A percentile compares a stretch with the other conserved stretches of the same genome.
Evolutionary conservation across 2,797 vertebrate species (phyloP).

Genomic region (Myiotriccus ornatus): DNA sequence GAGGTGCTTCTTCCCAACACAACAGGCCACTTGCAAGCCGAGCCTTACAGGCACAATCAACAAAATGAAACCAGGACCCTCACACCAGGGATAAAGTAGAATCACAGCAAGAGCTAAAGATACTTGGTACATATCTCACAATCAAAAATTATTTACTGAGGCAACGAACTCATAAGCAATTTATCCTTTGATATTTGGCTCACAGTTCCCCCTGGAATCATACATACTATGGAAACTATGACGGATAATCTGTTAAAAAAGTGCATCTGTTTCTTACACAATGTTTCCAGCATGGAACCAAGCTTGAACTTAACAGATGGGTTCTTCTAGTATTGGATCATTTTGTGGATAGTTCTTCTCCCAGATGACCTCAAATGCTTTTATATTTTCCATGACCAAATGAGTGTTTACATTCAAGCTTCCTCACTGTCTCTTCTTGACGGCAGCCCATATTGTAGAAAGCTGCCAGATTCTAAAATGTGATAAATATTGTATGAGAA

Average conservation of each 20-base stretch:
- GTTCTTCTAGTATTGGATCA: not conserved
- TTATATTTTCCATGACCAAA: constrained; percentile 9
- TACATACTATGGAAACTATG: not conserved
- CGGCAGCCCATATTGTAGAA: not conserved
- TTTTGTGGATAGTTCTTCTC: not conserved
- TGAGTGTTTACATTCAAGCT: not conserved
- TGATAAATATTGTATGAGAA: not conserved
- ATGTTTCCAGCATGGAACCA: not conserved
- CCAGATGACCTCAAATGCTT: not conserved
- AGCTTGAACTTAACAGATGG: not conserved
- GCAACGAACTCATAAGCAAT: not conserved
- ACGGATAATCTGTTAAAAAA: constrained; percentile 8
- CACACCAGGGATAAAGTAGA: not conserved
- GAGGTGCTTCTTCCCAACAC: not conserved
- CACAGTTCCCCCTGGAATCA: not conserved
- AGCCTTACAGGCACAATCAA: not conserved
- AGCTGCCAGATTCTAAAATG: not conserved
- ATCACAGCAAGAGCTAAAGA: not conserved
- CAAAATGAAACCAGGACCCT: not conserved
- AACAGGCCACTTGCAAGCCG: not conserved
- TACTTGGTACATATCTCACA: not conserved
- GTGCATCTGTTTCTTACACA: not conserved
- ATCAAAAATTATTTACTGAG: not conserved
- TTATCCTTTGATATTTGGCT: not conserved
- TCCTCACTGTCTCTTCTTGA: not conserved